Evolutionary conservation across 2,113 vertebrate genomes (phyloP).

Genomic region (Bubo bubo): DNA sequence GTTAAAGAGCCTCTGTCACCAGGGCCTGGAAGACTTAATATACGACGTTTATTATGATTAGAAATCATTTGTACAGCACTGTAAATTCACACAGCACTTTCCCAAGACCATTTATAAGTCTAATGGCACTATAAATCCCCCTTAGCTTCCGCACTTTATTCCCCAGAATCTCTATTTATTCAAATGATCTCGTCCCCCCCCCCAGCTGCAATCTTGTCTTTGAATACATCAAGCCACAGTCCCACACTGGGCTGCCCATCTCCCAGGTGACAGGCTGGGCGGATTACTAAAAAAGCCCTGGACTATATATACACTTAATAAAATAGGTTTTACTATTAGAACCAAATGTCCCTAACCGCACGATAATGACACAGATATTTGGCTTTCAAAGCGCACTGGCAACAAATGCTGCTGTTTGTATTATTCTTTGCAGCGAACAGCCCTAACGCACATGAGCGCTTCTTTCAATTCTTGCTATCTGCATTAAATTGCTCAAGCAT

Average conservation of each 20-base stretch:
- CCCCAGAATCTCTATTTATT: slow-evolving; percentile 42
- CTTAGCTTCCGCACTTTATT: slow-evolving; percentile 61
- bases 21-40: slow-evolving; percentile 66
- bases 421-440: not conserved
- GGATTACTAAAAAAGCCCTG: not conserved
- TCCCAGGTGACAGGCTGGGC: not conserved
- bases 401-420: not conserved
- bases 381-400: not conserved
- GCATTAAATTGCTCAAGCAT: not conserved
- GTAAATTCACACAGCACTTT: slow-evolving; percentile 72
- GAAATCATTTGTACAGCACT: slow-evolving; percentile 72
- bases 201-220: not conserved
- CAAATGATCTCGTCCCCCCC: not conserved
- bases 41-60: slow-evolving; percentile 69
- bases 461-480: not conserved
- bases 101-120: slow-evolving; percentile 65
- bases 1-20: slow-evolving; percentile 68
- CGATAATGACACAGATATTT: not conserved
- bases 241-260: not conserved
- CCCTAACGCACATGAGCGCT: not conserved
- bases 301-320: not conserved
- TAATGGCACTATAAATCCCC: slow-evolving; percentile 70
- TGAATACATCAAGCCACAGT: not conserved
- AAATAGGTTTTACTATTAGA: not conserved
- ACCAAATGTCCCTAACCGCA: not conserved